Conservation (phyloP, 2,113 vertebrate genomes). For the Paraplagusia blochii region DNA sequence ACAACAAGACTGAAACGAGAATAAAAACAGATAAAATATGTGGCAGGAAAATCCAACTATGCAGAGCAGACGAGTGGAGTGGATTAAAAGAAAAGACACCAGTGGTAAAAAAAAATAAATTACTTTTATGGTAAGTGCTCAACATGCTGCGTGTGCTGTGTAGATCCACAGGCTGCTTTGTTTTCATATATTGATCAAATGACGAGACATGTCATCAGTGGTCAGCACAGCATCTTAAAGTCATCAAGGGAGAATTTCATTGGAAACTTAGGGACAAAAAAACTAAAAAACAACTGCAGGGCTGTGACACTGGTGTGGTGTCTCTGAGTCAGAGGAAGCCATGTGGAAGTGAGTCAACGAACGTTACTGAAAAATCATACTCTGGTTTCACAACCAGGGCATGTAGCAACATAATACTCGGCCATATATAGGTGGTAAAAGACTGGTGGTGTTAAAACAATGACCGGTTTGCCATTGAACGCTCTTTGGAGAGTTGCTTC, state of each 20-base stretch:
- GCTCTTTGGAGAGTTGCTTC: background rate
- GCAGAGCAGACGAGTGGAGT: background rate
- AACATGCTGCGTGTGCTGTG: background rate
- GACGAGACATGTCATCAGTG: background rate
- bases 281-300: background rate
- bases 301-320: conserved; percentile 8
- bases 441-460: background rate
- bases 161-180: background rate
- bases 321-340: conserved; percentile 7
- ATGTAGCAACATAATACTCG: background rate
- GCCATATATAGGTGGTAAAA: background rate
- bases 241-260: background rate
- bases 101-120: no score
- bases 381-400: background rate
- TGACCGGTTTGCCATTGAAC: background rate
- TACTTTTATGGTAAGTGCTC: no score
- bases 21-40: conserved; percentile 2
- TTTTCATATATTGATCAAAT: conserved; percentile 1
- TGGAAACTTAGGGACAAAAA: background rate
- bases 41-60: conserved; percentile 1
- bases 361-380: background rate
- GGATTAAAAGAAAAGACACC: background rate
- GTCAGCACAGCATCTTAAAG: background rate
- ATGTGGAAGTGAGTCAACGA: background rate
- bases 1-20: background rate